Conservation (phyloP, 1,140 invertebrate species). For the Drosophila nikananu region DNA sequence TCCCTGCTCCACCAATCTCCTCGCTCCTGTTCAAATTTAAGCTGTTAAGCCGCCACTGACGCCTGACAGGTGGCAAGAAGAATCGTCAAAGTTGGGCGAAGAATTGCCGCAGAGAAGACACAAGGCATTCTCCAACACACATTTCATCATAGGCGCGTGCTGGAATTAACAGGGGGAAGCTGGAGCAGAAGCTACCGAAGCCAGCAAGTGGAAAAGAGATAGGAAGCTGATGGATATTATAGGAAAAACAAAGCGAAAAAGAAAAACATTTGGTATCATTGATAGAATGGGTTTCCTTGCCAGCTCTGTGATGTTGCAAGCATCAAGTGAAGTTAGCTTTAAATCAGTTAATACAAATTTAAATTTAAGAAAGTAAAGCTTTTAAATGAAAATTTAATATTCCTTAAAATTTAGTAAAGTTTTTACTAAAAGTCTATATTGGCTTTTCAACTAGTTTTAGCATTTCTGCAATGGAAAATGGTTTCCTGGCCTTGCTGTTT, state of each 20-base stretch:
- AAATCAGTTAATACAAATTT: neutral
- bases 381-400: too few relatives aligned
- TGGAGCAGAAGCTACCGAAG: neutral
- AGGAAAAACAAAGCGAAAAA: neutral
- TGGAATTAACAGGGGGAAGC: constrained; percentile 54
- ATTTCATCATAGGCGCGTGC: constrained; percentile 70
- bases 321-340: neutral
- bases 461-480: too few relatives aligned
- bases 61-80: constrained; percentile 67
- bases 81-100: constrained; percentile 19
- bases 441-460: too few relatives aligned
- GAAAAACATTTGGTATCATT: neutral
- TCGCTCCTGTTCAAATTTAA: constrained; percentile 39
- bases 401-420: too few relatives aligned
- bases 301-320: neutral
- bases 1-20: neutral
- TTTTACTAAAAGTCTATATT: too few relatives aligned
- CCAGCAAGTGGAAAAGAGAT: constrained; percentile 1
- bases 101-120: constrained; percentile 1
- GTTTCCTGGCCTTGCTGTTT: neutral
- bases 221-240: neutral
- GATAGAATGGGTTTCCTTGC: neutral
- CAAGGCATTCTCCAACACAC: constrained; percentile 38
- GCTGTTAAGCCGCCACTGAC: constrained; percentile 68
- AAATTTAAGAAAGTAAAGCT: neutral